Evolutionary conservation across 2,797 vertebrate genomes (phyloP).

Genomic region (Sebastes hubbsi): DNA sequence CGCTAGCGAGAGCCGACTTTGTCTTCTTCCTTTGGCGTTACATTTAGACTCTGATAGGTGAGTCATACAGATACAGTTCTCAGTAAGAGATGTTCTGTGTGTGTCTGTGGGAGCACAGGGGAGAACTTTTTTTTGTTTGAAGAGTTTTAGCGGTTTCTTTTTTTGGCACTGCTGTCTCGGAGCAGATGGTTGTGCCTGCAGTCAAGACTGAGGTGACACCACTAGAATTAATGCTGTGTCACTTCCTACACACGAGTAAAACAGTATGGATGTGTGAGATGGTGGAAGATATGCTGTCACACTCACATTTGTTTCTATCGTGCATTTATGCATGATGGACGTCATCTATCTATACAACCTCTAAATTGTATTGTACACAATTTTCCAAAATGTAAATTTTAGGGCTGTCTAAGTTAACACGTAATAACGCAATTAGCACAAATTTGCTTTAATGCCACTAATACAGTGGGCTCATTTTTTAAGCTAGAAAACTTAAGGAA

Average conservation of each 20-base stretch:
- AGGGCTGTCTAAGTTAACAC: too few species aligned
- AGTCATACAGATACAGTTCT: constrained; percentile 45
- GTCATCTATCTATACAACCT: background rate
- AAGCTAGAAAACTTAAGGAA: too few species aligned
- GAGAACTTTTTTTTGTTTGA: constrained; percentile 34
- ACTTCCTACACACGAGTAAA: constrained; percentile 4
- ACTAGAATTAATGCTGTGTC: constrained; percentile 7
- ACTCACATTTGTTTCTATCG: background rate
- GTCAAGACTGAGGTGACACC: constrained; percentile 22
- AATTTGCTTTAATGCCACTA: too few species aligned
- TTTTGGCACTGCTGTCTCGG: constrained; percentile 1
- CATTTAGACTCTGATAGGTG: constrained; percentile 52
- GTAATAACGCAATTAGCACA: too few species aligned
- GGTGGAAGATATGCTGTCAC: background rate
- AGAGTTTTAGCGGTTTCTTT: constrained; percentile 25
- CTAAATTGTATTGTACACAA: background rate
- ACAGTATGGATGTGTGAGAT: background rate
- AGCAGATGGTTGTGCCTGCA: constrained; percentile 41
- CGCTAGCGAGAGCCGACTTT: constrained; percentile 10
- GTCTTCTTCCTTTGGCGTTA: constrained; percentile 45
- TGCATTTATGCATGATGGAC: background rate
- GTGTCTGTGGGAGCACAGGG: background rate
- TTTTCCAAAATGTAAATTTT: background rate
- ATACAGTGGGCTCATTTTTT: too few species aligned
- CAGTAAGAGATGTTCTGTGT: background rate